Evolutionary conservation across 2,888 invertebrate genomes (phyloP), one percentile per base, ranked within the genome.

Genomic region (Nephrocerus scutellatus): DNA sequence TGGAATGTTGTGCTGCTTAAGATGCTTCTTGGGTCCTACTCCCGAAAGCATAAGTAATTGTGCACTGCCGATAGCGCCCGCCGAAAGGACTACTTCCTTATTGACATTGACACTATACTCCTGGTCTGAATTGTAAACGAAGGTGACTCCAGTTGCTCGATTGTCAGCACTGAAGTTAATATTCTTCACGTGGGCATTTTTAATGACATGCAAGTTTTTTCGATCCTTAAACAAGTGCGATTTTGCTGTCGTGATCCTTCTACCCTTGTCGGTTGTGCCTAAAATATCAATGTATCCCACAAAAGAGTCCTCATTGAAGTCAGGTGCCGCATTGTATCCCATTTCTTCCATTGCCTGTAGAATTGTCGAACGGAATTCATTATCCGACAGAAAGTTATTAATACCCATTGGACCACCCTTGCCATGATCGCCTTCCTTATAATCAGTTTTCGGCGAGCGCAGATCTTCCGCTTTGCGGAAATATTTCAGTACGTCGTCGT

Each of bases 1-100:
- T 2, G 62, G 58, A 3, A 68, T 56, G 3, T 53, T 55, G 4
- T 59, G 41, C 15, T 52, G 38, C 41, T 54, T 47, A 6, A 68
- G 44, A 23, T 64, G 61, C 3, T 54, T 44, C 3, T 59, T 50
- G 0, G 64, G 67, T 5, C 68, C 68, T 39, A 68, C 48, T 31
- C 68, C 93, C 1, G 90, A 91, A 4, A 93, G 67, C 88, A 92
- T 84, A 26, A 95, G 70, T 15, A 95, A 70, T 60, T 93, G 92
- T 0, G 95, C 89, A n/a, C 84, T 82, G 58, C 92, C 92, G 23
- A 95, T 84, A 2, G 92, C 79, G 2, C 95, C 95, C 0, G 88
- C 91, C 8, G 88, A 82, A 32, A 93, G 60, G 21, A 95, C 84
- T 0, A 93, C 78, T 63, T 90, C 90, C 60, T 84, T 87, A 44